Evolutionary conservation across 2,888 invertebrate genomes (phyloP), one percentile per base, ranked within the genome.

Genomic region (Gibbula magus): DNA sequence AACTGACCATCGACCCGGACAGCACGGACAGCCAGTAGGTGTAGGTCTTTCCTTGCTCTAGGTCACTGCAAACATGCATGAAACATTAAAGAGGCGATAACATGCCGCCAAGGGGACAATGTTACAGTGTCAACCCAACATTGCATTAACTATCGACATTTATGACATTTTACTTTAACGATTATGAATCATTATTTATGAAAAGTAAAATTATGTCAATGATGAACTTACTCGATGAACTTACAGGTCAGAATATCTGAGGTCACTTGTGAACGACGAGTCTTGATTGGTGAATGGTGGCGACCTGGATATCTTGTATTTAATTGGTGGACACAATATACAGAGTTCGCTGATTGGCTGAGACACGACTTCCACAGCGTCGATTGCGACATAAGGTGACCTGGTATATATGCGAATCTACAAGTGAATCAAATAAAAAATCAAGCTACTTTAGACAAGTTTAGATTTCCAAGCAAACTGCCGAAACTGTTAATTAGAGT

Each of bases 361-460:
- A 0, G 91, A 90, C 29, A 86, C 83, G 20, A 91, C 70, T 76
- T 88, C 85, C 5, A 89, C 86, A 7, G 91, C 91, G 74, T 91
- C 91, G 18, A 91, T 86, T 10, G 87, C 89, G 18, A 89, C 86
- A 70, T 86, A 85, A 32, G 86, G 88, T 35, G 85, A 85, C 7
- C 79, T 81, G 1, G 86, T 84, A 78, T 87, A 87, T 35, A 91
- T 83, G 13, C 87, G 81, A 1, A 91, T 84, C 89, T 88, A 76
- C 75, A 73, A 52, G 29, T 56, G 45, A 35, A 56, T 53, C 39
- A 18, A 18, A 78, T 8, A 35, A 16, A 10, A n/a, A 45, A 45
- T 45, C 45, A 45, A 35, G 13, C 10, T 45, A 45, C 45, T 45
- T 45, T 10, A 45, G 13, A 45, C 45, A 45, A 10, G 1, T 45